Percentiles rank a stretch among this genome's conserved stretches.
phyloP scores from a whole-genome alignment of 2,888 invertebrate species.

The Eilema sororculum region DNA sequence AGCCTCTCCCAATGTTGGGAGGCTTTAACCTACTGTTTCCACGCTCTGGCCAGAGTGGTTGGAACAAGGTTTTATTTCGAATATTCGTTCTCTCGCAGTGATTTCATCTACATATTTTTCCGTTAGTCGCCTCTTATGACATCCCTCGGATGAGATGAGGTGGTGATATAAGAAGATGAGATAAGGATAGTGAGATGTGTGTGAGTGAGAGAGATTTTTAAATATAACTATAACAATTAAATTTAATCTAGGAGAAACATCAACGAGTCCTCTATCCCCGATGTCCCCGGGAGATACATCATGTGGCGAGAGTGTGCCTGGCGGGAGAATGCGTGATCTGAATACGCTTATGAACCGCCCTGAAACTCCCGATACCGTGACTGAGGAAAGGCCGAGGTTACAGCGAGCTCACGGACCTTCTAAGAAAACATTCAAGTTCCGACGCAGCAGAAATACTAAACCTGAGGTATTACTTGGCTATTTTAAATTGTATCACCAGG shows the following conservation, averaged over 20 bases:
- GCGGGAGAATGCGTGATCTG: slow-evolving; percentile 63
- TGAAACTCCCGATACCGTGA: slow-evolving; percentile 53
- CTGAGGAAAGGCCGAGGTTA: slow-evolving; percentile 89
- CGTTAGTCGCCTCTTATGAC: too few relatives aligned
- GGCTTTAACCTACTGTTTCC: too few relatives aligned
- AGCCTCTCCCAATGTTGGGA: too few relatives aligned
- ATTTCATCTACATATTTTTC: too few relatives aligned
- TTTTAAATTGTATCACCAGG: neutral
- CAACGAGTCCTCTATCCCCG: slow-evolving; percentile 92
- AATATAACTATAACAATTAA: too few relatives aligned
- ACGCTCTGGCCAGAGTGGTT: too few relatives aligned
- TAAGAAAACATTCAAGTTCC: slow-evolving; percentile 96
- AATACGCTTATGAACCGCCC: slow-evolving; percentile 37
- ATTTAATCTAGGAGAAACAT: slow-evolving; percentile 89
- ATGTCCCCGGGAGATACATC: slow-evolving; percentile 87
- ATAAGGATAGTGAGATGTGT: too few relatives aligned
- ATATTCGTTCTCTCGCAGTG: too few relatives aligned
- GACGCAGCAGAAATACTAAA: slow-evolving; percentile 91
- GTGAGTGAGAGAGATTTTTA: too few relatives aligned
- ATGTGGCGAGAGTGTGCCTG: slow-evolving; percentile 57
- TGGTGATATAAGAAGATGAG: too few relatives aligned
- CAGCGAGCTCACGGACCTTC: slow-evolving; percentile 98
- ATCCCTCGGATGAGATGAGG: too few relatives aligned
- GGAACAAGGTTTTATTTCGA: too few relatives aligned
- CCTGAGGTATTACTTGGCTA: slow-evolving; percentile 86